phyloP scores from a whole-genome alignment of 2,113 vertebrate genomes.

The Channa argus region DNA sequence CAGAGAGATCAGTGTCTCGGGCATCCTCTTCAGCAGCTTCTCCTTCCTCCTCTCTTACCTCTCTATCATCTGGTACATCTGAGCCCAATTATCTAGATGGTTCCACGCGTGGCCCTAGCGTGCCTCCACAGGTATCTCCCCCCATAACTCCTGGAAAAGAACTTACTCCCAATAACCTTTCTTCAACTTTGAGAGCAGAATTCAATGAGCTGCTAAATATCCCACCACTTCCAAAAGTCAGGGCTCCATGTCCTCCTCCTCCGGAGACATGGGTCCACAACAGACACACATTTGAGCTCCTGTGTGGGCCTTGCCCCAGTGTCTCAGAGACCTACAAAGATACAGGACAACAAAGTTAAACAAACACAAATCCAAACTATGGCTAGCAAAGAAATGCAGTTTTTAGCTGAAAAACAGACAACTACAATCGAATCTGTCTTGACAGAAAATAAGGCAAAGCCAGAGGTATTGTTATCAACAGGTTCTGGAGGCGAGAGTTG shows the following conservation, averaged over 20 bases:
- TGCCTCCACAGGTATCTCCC: conserved; percentile 26
- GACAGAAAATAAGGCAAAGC: conserved; percentile 40
- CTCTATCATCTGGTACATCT: conserved; percentile 87
- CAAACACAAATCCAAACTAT: conserved; percentile 42
- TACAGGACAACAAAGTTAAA: conserved; percentile 22
- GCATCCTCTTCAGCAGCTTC: conserved; percentile 87
- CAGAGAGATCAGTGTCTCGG: conserved; percentile 84
- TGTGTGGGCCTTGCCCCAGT: conserved; percentile 64
- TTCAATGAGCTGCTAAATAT: conserved; percentile 83
- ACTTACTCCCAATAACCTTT: conserved; percentile 9
- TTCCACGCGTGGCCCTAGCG: conserved; percentile 48
- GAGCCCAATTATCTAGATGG: conserved; percentile 76
- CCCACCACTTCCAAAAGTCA: conserved; percentile 91
- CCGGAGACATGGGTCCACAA: conserved; percentile 86
- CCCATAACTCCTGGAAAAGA: conserved; percentile 36
- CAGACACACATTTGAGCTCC: conserved; percentile 74
- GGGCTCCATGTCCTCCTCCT: conserved; percentile 90
- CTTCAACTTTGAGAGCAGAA: conserved; percentile 23
- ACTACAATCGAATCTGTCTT: background rate
- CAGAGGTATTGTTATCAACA: conserved; percentile 17
- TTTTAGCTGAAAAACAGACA: conserved; percentile 27
- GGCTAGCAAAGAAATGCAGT: conserved; percentile 17
- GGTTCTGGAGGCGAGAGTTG: conserved; percentile 20
- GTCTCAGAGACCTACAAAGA: conserved; percentile 38
- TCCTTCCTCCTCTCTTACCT: conserved; percentile 89